phyloP scores from a whole-genome alignment of 2,113 vertebrate genomes.

The Ictidomys tridecemlineatus region DNA sequence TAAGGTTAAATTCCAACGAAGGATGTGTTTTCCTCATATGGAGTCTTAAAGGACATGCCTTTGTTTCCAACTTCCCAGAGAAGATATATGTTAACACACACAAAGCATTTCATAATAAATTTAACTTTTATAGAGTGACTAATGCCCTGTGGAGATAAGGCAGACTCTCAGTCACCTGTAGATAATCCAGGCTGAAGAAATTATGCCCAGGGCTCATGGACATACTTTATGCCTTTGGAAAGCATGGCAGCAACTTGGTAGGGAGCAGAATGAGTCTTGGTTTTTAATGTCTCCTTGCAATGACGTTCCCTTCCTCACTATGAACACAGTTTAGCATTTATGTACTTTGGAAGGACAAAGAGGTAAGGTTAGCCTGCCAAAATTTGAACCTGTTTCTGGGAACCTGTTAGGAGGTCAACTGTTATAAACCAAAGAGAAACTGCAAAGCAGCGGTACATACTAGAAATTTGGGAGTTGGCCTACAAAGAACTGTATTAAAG shows the following conservation, averaged over 20 bases:
- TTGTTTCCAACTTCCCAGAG: constrained; percentile 86
- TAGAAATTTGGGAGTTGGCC: constrained; percentile 8
- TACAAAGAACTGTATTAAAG: background rate
- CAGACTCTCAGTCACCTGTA: constrained; percentile 81
- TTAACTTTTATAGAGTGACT: constrained; percentile 85
- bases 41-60: constrained; percentile 87
- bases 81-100: constrained; percentile 88
- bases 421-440: constrained; percentile 70
- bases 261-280: constrained; percentile 65
- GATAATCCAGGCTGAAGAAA: constrained; percentile 75
- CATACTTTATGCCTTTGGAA: constrained; percentile 54
- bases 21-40: constrained; percentile 86
- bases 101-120: constrained; percentile 88
- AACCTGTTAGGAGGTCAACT: constrained; percentile 81
- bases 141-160: constrained; percentile 82
- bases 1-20: constrained; percentile 91
- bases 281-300: constrained; percentile 71
- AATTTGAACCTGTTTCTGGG: constrained; percentile 80
- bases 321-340: constrained; percentile 77
- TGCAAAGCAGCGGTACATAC: background rate
- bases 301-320: constrained; percentile 67
- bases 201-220: constrained; percentile 68
- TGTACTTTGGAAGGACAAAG: constrained; percentile 86
- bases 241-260: constrained; percentile 44
- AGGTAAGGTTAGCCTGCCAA: constrained; percentile 81